Conservation (phyloP, 2,113 vertebrate genomes). For the Trematomus loennbergii region DNA sequence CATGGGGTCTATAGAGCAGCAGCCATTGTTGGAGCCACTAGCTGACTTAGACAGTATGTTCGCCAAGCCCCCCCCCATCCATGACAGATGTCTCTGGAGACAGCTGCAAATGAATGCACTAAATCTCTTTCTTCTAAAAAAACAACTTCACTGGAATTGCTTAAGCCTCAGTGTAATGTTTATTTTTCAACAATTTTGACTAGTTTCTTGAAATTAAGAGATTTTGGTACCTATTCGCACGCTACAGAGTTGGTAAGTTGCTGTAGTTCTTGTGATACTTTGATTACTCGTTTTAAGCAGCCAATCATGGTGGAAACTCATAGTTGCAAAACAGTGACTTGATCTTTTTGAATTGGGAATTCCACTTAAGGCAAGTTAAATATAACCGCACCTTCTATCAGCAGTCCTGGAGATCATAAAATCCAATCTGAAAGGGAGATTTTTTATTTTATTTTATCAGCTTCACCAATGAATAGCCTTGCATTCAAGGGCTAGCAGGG, state of each 20-base stretch:
- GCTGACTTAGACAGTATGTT: too few relatives aligned
- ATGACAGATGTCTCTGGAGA: background rate
- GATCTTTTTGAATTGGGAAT: constrained; percentile 15
- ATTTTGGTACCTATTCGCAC: constrained; percentile 1
- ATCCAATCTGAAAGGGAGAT: constrained; percentile 19
- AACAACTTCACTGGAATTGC: background rate
- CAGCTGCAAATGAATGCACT: too few relatives aligned
- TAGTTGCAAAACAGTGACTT: background rate
- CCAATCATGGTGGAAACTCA: constrained; percentile 10
- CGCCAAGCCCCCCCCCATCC: constrained; percentile 10
- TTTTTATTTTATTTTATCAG: constrained; percentile 14
- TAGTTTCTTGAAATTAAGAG: background rate
- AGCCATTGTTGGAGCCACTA: background rate
- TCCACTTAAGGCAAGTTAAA: constrained; percentile 35
- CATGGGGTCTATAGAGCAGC: background rate
- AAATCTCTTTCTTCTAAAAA: background rate
- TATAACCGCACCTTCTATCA: constrained; percentile 23
- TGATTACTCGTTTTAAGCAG: constrained; percentile 3
- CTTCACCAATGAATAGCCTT: constrained; percentile 1
- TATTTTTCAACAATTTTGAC: background rate
- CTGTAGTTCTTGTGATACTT: constrained; percentile 38
- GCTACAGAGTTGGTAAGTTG: constrained; percentile 70
- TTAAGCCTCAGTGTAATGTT: background rate
- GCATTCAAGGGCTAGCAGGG: constrained; percentile 17
- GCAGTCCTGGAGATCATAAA: constrained; percentile 20